phyloP scores from a whole-genome alignment of 2,113 vertebrate species.

The Brachyhypopomus gauderio region DNA sequence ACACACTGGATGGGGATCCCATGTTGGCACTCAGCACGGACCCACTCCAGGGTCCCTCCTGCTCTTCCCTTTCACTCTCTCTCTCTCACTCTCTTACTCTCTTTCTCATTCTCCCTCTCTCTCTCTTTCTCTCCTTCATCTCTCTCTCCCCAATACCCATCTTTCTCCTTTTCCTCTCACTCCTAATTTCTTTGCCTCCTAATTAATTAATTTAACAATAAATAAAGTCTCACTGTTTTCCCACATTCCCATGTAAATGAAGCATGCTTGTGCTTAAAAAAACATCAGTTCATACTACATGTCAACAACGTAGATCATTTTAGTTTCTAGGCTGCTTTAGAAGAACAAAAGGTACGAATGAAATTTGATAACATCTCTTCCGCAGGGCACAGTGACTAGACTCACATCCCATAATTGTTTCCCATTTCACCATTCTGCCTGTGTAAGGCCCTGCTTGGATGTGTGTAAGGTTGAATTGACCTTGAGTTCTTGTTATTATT shows the following conservation, averaged over 20 bases:
- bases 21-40: constrained; percentile 12
- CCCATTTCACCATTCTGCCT: constrained; percentile 15
- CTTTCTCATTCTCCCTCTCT: neutral
- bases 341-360: constrained; percentile 30
- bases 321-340: neutral
- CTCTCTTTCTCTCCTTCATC: neutral
- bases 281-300: too few relatives aligned
- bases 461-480: neutral
- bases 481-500: constrained; percentile 13
- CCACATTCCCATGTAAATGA: too few relatives aligned
- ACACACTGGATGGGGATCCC: constrained; percentile 35
- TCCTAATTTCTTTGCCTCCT: constrained; percentile 1
- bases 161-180: neutral
- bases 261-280: too few relatives aligned
- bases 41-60: constrained; percentile 33
- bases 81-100: neutral
- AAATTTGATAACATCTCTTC: constrained; percentile 42
- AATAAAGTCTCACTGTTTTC: too few relatives aligned
- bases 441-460: constrained; percentile 28
- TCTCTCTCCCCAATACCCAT: constrained; percentile 2
- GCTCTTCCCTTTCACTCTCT: neutral
- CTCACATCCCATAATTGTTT: constrained; percentile 53
- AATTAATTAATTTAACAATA: too few relatives aligned
- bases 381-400: constrained; percentile 32
- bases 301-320: neutral